These are phyloP conservation scores for Knipowitschia caucasica DNA, from an alignment of 2,797 vertebrate species.

Conservation along the genomic window DNA sequence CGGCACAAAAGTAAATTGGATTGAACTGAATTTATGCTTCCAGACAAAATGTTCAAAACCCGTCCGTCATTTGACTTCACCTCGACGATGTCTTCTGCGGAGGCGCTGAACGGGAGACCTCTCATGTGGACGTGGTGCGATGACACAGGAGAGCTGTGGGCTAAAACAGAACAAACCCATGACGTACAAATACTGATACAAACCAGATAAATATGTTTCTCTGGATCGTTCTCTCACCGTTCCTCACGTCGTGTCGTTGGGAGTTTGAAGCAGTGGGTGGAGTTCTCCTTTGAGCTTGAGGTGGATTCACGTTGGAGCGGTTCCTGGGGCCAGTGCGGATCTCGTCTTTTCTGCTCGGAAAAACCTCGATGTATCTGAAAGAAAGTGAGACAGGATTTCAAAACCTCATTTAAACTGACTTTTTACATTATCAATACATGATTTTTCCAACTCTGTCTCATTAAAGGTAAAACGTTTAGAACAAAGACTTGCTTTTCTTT, in stretches of 20 bases:
- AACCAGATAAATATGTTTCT: too few relatives aligned
- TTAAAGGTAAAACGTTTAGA: too few relatives aligned
- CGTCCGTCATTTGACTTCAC: constrained; percentile 67
- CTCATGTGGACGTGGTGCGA: constrained; percentile 80
- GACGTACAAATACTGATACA: too few relatives aligned
- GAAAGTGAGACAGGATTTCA: neutral
- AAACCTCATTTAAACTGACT: too few relatives aligned
- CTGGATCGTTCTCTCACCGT: constrained; percentile 39
- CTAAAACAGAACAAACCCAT: too few relatives aligned
- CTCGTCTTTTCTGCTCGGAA: constrained; percentile 78
- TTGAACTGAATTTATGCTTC: too few relatives aligned
- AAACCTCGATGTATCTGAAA: constrained; percentile 90
- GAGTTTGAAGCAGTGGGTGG: neutral
- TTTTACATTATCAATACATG: too few relatives aligned
- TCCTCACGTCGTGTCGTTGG: constrained; percentile 18
- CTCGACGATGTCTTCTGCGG: constrained; percentile 81
- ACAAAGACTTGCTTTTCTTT: too few relatives aligned
- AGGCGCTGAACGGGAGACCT: constrained; percentile 81
- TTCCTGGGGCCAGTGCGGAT: constrained; percentile 35
- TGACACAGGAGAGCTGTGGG: neutral
- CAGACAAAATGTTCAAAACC: too few relatives aligned
- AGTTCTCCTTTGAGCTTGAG: neutral
- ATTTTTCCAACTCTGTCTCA: too few relatives aligned
- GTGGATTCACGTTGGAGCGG: neutral
- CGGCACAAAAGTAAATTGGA: too few relatives aligned